Conservation (phyloP, 2,797 vertebrate genomes). For the Ambastaia sidthimunki region DNA sequence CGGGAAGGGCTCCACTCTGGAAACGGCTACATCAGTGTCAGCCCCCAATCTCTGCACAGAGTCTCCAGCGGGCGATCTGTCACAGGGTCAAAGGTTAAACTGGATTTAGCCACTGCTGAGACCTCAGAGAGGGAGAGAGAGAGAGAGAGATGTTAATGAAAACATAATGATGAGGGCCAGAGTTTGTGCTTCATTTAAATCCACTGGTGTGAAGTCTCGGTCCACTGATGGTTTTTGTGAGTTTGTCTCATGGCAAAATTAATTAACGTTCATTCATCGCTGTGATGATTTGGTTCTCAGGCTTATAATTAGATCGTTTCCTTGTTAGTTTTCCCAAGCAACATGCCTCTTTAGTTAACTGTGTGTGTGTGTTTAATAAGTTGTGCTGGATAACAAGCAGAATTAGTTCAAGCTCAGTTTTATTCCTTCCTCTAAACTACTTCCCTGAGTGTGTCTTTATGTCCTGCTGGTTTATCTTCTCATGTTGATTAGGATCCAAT, state of each 20-base stretch:
- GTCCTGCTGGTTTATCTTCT: slow-evolving; percentile 23
- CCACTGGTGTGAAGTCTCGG: slow-evolving; percentile 25
- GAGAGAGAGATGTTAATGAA: slow-evolving; percentile 31
- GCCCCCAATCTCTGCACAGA: slow-evolving; percentile 11
- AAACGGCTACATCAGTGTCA: slow-evolving; percentile 40
- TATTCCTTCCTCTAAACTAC: slow-evolving; percentile 6
- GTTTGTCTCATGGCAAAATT: slow-evolving; percentile 35
- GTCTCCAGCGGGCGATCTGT: slow-evolving; percentile 24
- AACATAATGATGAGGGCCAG: slow-evolving; percentile 25
- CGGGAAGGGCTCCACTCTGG: not conserved
- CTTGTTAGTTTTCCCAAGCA: slow-evolving; percentile 31
- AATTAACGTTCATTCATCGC: slow-evolving; percentile 31
- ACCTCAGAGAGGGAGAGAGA: not conserved
- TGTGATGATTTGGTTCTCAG: slow-evolving; percentile 22
- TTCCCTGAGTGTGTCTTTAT: not conserved
- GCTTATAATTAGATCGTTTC: slow-evolving; percentile 40
- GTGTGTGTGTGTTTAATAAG: slow-evolving; percentile 7
- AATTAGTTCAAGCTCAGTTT: slow-evolving; percentile 20
- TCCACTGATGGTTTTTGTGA: not conserved
- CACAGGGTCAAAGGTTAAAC: slow-evolving; percentile 56
- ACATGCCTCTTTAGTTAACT: slow-evolving; percentile 17
- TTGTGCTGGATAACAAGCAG: slow-evolving; percentile 29
- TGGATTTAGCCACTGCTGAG: slow-evolving; percentile 19
- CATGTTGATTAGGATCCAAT: slow-evolving; percentile 45
- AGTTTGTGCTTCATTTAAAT: slow-evolving; percentile 31